Base-by-base conservation (phyloP, 2,797 vertebrate genomes). In the Steatocranus sp. region DNA sequence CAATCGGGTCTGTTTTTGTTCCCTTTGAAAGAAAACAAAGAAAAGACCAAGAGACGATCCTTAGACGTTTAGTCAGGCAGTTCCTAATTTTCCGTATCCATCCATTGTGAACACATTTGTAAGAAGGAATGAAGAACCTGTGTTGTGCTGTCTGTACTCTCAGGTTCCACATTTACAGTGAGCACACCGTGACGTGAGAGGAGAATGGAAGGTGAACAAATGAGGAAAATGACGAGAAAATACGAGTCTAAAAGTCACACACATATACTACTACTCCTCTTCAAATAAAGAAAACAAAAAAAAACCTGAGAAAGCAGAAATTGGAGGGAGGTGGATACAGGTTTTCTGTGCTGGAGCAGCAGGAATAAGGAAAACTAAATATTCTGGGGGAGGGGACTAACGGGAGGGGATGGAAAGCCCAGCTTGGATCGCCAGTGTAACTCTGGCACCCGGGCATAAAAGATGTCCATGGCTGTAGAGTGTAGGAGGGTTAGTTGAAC, bases 281-380 rank as follows among this genome's bases (percentile, higher is more conserved):
- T 70, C 78, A 88, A 86, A 92, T 80, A 84, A 91, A 90, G 76
- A 8, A 20, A 14, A n/a, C n/a, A n/a, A 20, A 34, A 83, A 91
- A 91, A 92, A 94, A 95, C 95, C 95, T 95, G 95, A 96, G 95
- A 95, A 95, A 94, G 94, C 87, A 90, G 93, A 94, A 94, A 91
- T 92, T 82, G 87, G 89, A 91, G 73, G 85, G 91, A 86, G 78
- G 85, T 41, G 81, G 86, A 78, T 63, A 79, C 73, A 63, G 66
- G 70, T 79, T 78, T 81, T 86, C 85, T 89, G 90, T 90, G 76
- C 89, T 25, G 54, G 78, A 86, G 89, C 89, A 92, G 89, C 81
- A 88, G 92, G 91, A 91, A 92, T 93, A 86, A 91, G 82, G 75
- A 89, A 41, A 93, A 90, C 80, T 53, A 83, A 90, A 80, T 82